These are phyloP conservation scores for Cheirogaleus medius DNA, from an alignment of 2,113 vertebrate genomes.

Conservation along the genomic window DNA sequence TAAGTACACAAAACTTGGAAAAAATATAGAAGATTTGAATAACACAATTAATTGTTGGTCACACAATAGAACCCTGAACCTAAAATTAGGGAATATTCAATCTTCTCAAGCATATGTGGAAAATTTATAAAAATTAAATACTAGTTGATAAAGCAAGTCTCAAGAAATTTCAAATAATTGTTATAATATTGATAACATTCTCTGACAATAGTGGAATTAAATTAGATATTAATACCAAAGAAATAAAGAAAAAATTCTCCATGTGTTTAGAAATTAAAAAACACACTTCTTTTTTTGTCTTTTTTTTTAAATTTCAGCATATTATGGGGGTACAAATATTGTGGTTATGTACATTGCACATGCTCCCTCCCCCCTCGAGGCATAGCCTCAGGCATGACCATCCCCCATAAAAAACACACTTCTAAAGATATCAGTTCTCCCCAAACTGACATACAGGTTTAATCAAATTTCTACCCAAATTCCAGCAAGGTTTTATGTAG, in stretches of 20 bases:
- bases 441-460: not conserved
- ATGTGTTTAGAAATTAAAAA: not conserved
- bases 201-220: not conserved
- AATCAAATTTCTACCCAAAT: not conserved
- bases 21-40: not conserved
- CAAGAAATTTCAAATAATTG: not conserved
- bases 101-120: not conserved
- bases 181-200: not conserved
- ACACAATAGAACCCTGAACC: not conserved
- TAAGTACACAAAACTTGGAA: not conserved
- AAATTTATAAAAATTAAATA: slow-evolving; percentile 7
- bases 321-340: no score
- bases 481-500: not conserved
- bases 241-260: not conserved
- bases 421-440: not conserved
- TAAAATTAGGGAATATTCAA: not conserved
- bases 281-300: not conserved
- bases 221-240: not conserved
- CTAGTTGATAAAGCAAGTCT: not conserved
- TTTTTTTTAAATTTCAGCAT: no score
- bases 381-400: no score
- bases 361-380: no score
- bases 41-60: not conserved
- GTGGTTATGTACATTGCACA: no score
- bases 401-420: not conserved